Conservation (phyloP, 1,140 invertebrate genomes). For the Nephila pilipes region DNA sequence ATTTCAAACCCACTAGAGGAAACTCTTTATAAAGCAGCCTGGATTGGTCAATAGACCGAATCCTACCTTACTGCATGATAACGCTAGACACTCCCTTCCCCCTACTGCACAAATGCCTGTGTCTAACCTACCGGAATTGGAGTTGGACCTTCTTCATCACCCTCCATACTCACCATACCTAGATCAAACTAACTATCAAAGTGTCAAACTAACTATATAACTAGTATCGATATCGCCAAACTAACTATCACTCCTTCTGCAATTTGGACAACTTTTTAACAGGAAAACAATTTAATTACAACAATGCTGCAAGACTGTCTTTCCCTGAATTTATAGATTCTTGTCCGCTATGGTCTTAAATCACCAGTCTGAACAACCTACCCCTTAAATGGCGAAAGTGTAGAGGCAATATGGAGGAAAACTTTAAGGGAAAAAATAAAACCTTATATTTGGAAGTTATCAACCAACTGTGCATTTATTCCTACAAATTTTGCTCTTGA, state of each 20-base stretch:
- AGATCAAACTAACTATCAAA: neutral
- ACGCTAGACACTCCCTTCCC: no score
- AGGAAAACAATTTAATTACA: neutral
- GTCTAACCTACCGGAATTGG: neutral
- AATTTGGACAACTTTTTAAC: constrained; percentile 16
- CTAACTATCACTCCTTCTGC: neutral
- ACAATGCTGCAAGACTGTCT: no score
- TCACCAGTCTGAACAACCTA: neutral
- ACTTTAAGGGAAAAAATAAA: neutral
- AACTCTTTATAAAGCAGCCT: no score
- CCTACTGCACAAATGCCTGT: no score
- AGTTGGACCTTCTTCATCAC: neutral
- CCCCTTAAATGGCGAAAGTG: neutral
- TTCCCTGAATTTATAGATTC: neutral
- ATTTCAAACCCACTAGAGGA: no score
- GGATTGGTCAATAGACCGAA: no score
- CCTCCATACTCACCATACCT: neutral
- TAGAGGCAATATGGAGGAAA: neutral
- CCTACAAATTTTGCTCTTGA: no score
- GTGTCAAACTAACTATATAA: no score
- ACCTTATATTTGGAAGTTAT: no score
- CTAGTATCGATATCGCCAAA: no score
- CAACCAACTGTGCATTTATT: no score
- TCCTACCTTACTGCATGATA: no score
- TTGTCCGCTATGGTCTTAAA: neutral